phyloP scores from a whole-genome alignment of 2,797 vertebrate species.

The Potorous gilbertii region DNA sequence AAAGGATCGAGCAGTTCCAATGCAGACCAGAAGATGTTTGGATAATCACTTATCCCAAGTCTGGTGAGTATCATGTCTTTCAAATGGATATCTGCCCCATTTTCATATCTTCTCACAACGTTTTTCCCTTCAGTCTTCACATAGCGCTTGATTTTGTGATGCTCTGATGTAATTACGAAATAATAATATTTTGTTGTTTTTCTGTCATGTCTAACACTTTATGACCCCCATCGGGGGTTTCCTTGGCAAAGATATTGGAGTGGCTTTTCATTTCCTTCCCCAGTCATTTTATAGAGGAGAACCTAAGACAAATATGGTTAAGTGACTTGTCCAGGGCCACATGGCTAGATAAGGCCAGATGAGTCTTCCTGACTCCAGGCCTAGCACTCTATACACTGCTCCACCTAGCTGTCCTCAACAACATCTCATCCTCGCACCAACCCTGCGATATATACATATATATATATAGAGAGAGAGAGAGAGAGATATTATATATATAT shows the following conservation, averaged over 20 bases:
- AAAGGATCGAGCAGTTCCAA: conserved; percentile 80
- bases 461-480: no score
- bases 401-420: background rate
- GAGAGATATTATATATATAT: no score
- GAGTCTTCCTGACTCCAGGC: background rate
- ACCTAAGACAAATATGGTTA: background rate
- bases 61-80: conserved; percentile 78
- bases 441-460: background rate
- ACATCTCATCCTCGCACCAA: background rate
- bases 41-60: conserved; percentile 84
- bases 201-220: background rate
- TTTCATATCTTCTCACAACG: background rate
- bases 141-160: background rate
- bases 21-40: conserved; percentile 81
- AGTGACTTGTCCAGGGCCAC: background rate
- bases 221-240: background rate
- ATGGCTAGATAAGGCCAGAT: background rate
- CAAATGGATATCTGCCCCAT: background rate
- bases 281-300: background rate
- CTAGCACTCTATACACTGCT: background rate
- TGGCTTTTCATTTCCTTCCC: background rate
- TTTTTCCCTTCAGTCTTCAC: background rate
- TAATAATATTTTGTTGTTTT: background rate
- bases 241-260: background rate
- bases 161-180: background rate